Percentiles rank a stretch among this genome's conserved stretches.
Evolutionary conservation across 1,140 invertebrate genomes (phyloP).

Genomic region (Ceratosolen fusciceps): DNA sequence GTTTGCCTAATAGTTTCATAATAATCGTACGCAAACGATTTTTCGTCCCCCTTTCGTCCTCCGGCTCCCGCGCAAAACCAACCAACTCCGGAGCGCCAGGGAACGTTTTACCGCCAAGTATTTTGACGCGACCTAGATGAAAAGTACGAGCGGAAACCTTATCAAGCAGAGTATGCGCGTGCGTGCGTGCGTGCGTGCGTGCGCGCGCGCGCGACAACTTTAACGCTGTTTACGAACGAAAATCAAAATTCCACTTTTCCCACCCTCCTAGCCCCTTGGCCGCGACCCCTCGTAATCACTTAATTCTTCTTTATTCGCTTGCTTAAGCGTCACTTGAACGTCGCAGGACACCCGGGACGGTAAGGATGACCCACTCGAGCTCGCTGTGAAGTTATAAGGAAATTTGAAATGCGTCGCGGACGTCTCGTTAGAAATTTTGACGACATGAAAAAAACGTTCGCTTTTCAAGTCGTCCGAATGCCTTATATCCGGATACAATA

Average conservation of each 20-base stretch:
- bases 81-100: neutral
- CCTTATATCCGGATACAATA: constrained; percentile 31
- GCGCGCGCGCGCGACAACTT: no score
- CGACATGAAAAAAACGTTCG: constrained; percentile 13
- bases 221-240: no score
- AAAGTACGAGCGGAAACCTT: constrained; percentile 11
- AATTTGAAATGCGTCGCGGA: neutral
- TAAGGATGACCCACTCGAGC: neutral
- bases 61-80: neutral
- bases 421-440: neutral
- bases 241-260: constrained; percentile 12
- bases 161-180: constrained; percentile 27
- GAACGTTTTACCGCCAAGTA: constrained; percentile 17
- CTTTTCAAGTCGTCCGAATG: constrained; percentile 21
- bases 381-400: neutral
- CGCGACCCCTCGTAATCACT: no score
- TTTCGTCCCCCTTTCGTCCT: no score
- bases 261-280: no score
- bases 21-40: no score
- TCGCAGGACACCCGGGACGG: neutral
- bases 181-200: neutral
- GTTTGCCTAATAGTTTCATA: no score
- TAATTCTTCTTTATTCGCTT: neutral
- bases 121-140: constrained; percentile 13
- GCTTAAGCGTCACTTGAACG: neutral